Evolutionary conservation across 2,888 invertebrate species (phyloP), one percentile per base, ranked within the genome.

Genomic region (Cataglyphis albicans): DNA sequence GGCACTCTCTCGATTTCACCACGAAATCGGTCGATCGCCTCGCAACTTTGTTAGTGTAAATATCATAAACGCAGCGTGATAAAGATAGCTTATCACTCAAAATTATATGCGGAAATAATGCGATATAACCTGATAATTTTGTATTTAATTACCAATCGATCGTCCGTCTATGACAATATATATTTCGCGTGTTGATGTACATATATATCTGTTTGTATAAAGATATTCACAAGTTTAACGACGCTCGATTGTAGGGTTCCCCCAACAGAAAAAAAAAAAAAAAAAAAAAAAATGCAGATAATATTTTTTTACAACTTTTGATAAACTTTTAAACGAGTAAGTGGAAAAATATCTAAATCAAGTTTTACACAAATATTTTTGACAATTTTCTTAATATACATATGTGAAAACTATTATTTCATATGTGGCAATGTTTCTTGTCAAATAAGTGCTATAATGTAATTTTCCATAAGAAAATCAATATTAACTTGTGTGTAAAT

Each of bases 41-140:
- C 82, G 52, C n/a, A 41, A 61, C 41, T 61, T 65, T 48, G 35
- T 55, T 64, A 18, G 52, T 21, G 32, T 61, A 82, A 82, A 82
- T 63, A 74, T 82, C 82, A 81, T 83, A 80, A 83, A 74, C 57
- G 74, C 61, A 29, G 52, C 29, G 32, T 38, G 44, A 83, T 83
- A 83, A 80, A 84, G 73, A 55, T 52, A 57, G 52, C 61, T 85
- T 83, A 73, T 48, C 64, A 64, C 32, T 55, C 5, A 44, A 12
- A 41, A 41, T 38, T 75, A 25, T 67, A 52, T n/a, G 10, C 12
- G 12, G 5, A 25, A 15, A 9, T 65, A 44, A 10, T 25, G n/a
- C 38, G 6, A 29, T 76, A 41, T 32, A 32, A 32, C n/a, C 41
- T 55, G 29, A 41, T n/a, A 41, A 67, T 29, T 67, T n/a, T 29